These are phyloP conservation scores for Pampus argenteus DNA, from an alignment of 2,797 vertebrate species.

Conservation along the genomic window DNA sequence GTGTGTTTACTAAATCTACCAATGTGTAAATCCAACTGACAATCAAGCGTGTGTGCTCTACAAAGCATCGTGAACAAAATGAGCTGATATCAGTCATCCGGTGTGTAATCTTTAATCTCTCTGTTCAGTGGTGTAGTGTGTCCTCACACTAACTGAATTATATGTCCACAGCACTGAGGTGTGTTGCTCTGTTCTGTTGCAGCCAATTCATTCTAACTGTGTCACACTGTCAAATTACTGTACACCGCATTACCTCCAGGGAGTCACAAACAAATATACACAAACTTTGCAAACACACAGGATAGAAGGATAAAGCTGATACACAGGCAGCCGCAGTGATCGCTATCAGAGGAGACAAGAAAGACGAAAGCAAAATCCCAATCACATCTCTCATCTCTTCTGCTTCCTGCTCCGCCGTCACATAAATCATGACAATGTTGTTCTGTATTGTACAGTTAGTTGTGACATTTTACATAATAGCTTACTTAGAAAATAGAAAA, in stretches of 20 bases:
- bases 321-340: constrained; percentile 20
- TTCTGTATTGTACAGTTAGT: background rate
- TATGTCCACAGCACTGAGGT: constrained; percentile 18
- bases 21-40: background rate
- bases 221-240: constrained; percentile 42
- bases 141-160: constrained; percentile 43
- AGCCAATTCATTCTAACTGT: constrained; percentile 32
- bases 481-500: background rate
- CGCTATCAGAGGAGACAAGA: constrained; percentile 33
- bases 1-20: background rate
- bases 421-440: background rate
- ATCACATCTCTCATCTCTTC: constrained; percentile 17
- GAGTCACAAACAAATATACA: constrained; percentile 2
- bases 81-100: too few relatives aligned
- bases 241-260: constrained; percentile 19
- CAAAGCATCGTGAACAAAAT: too few relatives aligned
- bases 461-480: background rate
- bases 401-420: background rate
- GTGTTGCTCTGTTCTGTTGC: constrained; percentile 14
- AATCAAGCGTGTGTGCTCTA: constrained; percentile 2
- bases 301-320: constrained; percentile 13
- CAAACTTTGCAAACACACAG: background rate
- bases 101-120: constrained; percentile 39
- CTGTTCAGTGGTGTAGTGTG: constrained; percentile 9
- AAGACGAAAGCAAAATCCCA: background rate